Percentiles rank a stretch among this genome's conserved stretches.
phyloP scores from a whole-genome alignment of 2,797 vertebrate genomes.

The Streptopelia turtur region DNA sequence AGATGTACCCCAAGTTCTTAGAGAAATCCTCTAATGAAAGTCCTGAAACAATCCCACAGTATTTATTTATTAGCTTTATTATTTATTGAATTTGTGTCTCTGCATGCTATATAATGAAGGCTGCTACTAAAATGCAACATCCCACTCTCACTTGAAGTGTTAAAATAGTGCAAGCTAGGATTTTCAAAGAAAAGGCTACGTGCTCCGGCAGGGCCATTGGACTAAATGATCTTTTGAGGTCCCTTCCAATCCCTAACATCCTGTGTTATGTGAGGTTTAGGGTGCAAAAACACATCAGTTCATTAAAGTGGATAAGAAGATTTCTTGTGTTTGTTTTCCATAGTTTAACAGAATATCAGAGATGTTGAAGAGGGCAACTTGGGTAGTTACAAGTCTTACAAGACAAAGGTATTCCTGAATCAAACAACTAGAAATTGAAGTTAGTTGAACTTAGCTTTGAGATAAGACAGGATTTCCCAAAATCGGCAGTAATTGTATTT shows the following conservation, averaged over 20 bases:
- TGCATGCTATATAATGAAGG: background rate
- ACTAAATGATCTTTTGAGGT: too few relatives aligned
- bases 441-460: background rate
- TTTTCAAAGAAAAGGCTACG: background rate
- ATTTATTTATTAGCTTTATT: background rate
- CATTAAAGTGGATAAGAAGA: background rate
- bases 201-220: too few relatives aligned
- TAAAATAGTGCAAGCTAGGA: background rate
- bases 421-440: background rate
- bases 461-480: background rate
- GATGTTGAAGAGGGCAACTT: rapidly evolving
- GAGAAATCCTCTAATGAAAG: background rate
- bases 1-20: background rate
- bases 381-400: background rate
- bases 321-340: background rate
- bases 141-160: background rate
- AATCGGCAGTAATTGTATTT: background rate
- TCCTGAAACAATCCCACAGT: background rate
- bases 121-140: background rate
- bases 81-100: background rate
- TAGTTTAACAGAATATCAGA: background rate
- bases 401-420: background rate
- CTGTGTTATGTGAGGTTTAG: background rate
- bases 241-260: too few relatives aligned
- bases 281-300: background rate